Base-by-base conservation (phyloP, 2,113 vertebrate species). In the Ciconia maguari region DNA sequence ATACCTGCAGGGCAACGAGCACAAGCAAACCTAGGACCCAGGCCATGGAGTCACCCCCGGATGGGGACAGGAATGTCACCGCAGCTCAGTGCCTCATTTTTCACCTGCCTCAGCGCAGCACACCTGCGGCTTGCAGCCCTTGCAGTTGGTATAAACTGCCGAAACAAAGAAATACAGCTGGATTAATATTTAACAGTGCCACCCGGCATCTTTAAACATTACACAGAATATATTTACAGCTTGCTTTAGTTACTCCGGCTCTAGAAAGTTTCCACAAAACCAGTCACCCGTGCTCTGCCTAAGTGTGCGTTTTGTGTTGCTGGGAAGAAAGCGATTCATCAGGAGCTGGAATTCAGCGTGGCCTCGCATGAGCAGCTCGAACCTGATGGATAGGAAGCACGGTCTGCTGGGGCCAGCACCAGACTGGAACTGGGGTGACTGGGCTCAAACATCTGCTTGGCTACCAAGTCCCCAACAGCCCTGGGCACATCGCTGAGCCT, bases 151-250 rank as follows among this genome's bases (percentile, higher is more conserved):
- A 4, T 9, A 30, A 66, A 46, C 38, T 10, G 48, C 81, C 11
- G 1, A 38, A 81, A 30, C 42, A 15, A 1, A 72, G 84, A 52
- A 87, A 78, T 41, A 19, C 24, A 13, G n/a, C 7, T 5, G 46
- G 65, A 14, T 94, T 91, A 87, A 96, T 82, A 77, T 64, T 96
- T 89, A 94, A 91, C 90, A 6, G 61, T 52, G 81, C 81, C 88
- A 80, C 57, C 71, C 8, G 34, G 91, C 93, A 89, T 5, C 81
- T 70, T 62, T 44, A 89, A 80, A 61, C 85, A 76, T 93, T 76
- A 76, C 71, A 20, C n/a, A 38, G 20, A 13, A 32, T 11, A 5
- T 2, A 34, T 14, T 89, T 49, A 32, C 25, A 4, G 62, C 11
- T 48, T 7, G 36, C 38, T 34, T 24, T 32, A 78, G 75, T 6